Evolutionary conservation across 1,140 invertebrate genomes (phyloP), one percentile per base, ranked within the genome.

Genomic region (Cylas formicarius): DNA sequence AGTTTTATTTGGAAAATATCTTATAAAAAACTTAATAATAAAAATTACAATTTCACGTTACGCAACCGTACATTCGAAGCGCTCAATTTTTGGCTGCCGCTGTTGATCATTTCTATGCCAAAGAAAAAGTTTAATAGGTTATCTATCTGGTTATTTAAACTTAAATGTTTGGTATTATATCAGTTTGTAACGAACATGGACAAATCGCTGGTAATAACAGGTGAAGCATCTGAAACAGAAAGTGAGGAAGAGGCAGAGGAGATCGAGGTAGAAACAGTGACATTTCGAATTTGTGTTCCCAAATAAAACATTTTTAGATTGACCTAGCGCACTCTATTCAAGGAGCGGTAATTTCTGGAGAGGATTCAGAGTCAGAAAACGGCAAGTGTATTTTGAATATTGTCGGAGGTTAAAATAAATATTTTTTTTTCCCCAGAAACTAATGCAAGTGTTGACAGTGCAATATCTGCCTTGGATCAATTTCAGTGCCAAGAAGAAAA

Each of bases 351-450:
- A 55, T 65, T 28, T 52, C 52, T 26, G 63, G 63, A 22, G 63
- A 65, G 49, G 62, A 63, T 42, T 63, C 62, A n/a, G 62, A 65
- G 53, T 65, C 62, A 11, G 61, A 65, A 27, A 48, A 55, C 44
- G 61, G 58, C 57, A 44, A 44, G 33, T 53, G 20, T 22, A 17
- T 14, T 28, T 34, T 23, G 0, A 41, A 13, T 34, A 10, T 14
- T 3, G 10, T 40, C 9, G 7, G 14, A 46, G 19, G 14, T 37
- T n/a, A 5, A 23, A 14, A 5, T 14, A 32, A 32, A 21, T 18
- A 8, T 43, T 20, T 2, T 22, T 26, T 29, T 8, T 33, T 21
- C 23, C 29, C 18, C 26, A 60, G 57, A 60, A 49, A 48, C 48
- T 47, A 52, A 49, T 23, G 36, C 20, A 2, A 56, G 55, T 40